phyloP scores from a whole-genome alignment of 2,113 vertebrate species.

The Phasianus colchicus region DNA sequence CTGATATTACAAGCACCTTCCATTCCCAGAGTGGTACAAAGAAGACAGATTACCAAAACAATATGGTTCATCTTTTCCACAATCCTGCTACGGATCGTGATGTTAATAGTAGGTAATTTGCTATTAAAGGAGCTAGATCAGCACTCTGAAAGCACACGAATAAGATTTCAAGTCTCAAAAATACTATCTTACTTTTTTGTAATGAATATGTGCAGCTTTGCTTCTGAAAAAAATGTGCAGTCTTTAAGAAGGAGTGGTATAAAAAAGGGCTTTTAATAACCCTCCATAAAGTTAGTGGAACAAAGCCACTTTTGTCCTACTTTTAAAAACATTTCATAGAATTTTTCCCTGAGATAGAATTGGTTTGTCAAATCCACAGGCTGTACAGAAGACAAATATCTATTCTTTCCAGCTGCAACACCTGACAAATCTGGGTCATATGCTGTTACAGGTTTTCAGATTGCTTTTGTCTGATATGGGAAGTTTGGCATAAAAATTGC shows the following conservation, averaged over 20 bases:
- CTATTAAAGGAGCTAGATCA: background rate
- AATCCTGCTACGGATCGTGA: background rate
- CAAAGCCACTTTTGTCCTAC: background rate
- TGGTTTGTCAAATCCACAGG: background rate
- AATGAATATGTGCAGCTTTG: background rate
- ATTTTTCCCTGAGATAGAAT: background rate
- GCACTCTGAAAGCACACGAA: background rate
- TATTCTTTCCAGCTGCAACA: background rate
- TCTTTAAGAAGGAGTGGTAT: background rate
- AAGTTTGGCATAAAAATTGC: background rate
- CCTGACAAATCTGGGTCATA: background rate
- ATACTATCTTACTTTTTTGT: background rate
- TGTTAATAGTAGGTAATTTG: background rate
- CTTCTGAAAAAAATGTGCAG: background rate
- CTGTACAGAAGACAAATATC: background rate
- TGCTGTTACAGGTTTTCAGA: background rate
- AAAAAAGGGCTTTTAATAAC: background rate
- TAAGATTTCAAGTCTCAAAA: background rate
- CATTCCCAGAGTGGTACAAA: background rate
- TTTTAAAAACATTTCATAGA: background rate
- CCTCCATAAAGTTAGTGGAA: background rate
- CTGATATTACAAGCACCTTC: background rate
- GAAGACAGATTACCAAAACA: background rate
- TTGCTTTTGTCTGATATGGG: background rate
- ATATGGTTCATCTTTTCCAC: background rate